These are phyloP conservation scores for Zenarchopterus dispar DNA, from an alignment of 2,797 vertebrate species.

Conservation along the genomic window DNA sequence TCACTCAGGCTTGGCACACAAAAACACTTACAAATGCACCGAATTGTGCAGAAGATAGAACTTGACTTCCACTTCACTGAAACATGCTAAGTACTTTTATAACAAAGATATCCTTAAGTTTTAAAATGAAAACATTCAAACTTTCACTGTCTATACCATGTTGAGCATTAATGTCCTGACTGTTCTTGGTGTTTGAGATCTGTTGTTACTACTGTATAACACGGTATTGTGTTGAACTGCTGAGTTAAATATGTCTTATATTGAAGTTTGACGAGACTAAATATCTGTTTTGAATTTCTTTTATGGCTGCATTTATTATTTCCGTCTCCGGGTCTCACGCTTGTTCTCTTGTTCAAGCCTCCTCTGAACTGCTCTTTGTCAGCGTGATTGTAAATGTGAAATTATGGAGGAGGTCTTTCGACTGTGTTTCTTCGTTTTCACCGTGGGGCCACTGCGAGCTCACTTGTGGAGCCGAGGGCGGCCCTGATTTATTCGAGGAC, in stretches of 20 bases:
- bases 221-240: slow-evolving; percentile 43
- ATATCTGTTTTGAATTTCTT: slow-evolving; percentile 55
- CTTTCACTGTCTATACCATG: slow-evolving; percentile 34
- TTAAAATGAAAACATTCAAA: slow-evolving; percentile 40
- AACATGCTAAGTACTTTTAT: slow-evolving; percentile 53
- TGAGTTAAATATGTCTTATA: slow-evolving; percentile 51
- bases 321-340: neutral
- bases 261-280: slow-evolving; percentile 69
- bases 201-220: slow-evolving; percentile 31
- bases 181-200: slow-evolving; percentile 35
- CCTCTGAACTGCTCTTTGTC: slow-evolving; percentile 20
- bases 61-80: slow-evolving; percentile 36
- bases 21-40: slow-evolving; percentile 54
- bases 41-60: slow-evolving; percentile 43
- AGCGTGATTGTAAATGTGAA: slow-evolving; percentile 27
- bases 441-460: slow-evolving; percentile 21
- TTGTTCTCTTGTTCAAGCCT: slow-evolving; percentile 18
- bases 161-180: slow-evolving; percentile 45
- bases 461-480: slow-evolving; percentile 34
- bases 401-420: slow-evolving; percentile 26
- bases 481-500: slow-evolving; percentile 55
- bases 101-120: slow-evolving; percentile 48
- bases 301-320: slow-evolving; percentile 43
- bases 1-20: slow-evolving; percentile 48
- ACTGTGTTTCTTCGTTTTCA: slow-evolving; percentile 35